Evolutionary conservation across 2,888 invertebrate species (phyloP), one percentile per base, ranked within the genome.

Genomic region (Callyntrura guangdongensis): DNA sequence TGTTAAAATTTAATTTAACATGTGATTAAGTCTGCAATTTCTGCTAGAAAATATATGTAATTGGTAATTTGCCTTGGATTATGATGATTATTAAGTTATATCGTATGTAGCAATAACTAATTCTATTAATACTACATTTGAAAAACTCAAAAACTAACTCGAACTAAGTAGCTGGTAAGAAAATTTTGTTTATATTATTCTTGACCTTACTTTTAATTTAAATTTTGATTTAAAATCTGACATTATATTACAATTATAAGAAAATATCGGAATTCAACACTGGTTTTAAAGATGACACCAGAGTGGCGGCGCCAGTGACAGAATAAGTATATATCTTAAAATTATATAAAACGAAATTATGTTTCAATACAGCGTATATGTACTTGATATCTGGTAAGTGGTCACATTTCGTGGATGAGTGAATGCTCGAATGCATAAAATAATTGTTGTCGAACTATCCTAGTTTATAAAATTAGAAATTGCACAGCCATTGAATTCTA

Each of bases 11-110:
- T 72, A 72, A 72, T 4, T 36, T 36, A 36, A 69, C 14, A 69
- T 74, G 74, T 74, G 74, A 74, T 74, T 74, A 49, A 74, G 74
- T 74, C 74, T 74, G 49, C 49, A 74, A 49, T 49, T 74, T 72
- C 49, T 74, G 74, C 74, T 53, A 74, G 74, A 53, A 11, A 6
- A 36, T 36, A 36, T 36, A 36, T 36, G 36, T 3, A 72, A 53
- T 59, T 81, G 53, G 59, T 81, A 36, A 81, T 81, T 81, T 81
- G 81, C 81, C 81, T 81, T 81, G 81, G 45, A 81, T 81, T 81
- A 59, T 61, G 74, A 74, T 74, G 74, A 74, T 74, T 74, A 74
- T 49, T 49, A 74, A 45, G 5, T 45, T 47, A 47, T 12, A 22
- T 74, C 14, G 64, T 20, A 47, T 9, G 74, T 74, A 74, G 74